Evolutionary conservation across 2,113 vertebrate species (phyloP), one percentile per base, ranked within the genome.

Genomic region (Gnathonemus echidnorhynchus): DNA sequence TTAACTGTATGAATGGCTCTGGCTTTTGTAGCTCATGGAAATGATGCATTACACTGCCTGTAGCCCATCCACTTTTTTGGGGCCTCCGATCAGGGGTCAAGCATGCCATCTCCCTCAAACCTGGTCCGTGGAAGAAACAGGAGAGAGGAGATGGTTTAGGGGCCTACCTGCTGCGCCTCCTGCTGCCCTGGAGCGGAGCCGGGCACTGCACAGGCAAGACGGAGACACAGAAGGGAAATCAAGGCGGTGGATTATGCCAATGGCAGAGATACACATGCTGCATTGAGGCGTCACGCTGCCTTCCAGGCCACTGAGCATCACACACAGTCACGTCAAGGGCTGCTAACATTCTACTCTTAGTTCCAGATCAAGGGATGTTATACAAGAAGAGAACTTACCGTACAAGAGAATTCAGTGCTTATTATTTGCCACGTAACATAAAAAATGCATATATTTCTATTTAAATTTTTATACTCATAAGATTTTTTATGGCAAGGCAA

Each of bases 121-220:
- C 83, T 85, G 83, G 19, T n/a, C 39, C 19, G 8, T 85, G 83
- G 83, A 9, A 48, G 83, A 48, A 85, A 85, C 83, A 19, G 83
- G 45, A 48, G 83, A 48, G 83, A 48, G 80, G 80, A 15, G 39
- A 15, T 85, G 17, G 0, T 46, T 46, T 48, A 8, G 49, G 21
- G 62, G 88, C 95, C 93, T 95, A 97, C 96, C 95, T 96, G 96
- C 92, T 97, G 95, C 90, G 95, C 96, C 94, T 96, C 96, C 92
- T 96, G 96, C 93, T 96, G 95, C 93, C 96, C 95, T 89, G 96
- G 95, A 92, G 96, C 95, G 80, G 95, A 93, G 93, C 96, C 96
- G 93, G 92, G 94, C 91, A 95, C 96, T 96, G 86, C 83, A 85
- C n/a, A 7, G n/a, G 50, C 31, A 5, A 85, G 42, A 46, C 21